These are phyloP conservation scores for Melinaea marsaeus DNA, from an alignment of 2,888 invertebrate genomes.

Conservation along the genomic window DNA sequence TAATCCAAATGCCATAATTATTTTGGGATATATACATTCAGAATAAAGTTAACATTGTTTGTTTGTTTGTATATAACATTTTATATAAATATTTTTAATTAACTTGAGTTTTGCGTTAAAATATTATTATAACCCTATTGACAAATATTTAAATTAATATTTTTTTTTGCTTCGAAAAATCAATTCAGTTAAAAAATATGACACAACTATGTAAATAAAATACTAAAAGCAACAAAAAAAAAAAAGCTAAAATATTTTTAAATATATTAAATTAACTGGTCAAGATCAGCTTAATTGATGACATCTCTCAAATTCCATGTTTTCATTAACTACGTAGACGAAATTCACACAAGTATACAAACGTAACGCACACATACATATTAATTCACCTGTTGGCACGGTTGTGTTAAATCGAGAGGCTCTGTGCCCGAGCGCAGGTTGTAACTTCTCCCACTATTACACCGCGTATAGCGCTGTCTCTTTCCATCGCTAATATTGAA, in stretches of 20 bases:
- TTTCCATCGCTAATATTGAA: slow-evolving; percentile 39
- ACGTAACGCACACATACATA: slow-evolving; percentile 56
- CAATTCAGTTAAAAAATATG: too few species aligned
- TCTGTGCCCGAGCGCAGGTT: slow-evolving; percentile 68
- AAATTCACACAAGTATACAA: slow-evolving; percentile 52
- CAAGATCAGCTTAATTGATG: slow-evolving; percentile 48
- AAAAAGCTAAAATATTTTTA: not conserved
- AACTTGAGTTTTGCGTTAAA: too few species aligned
- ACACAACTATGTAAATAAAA: too few species aligned
- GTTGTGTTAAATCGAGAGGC: slow-evolving; percentile 59
- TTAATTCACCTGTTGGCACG: slow-evolving; percentile 71
- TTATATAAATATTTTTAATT: too few species aligned
- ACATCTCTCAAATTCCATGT: slow-evolving; percentile 62
- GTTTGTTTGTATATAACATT: too few species aligned
- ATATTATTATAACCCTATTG: too few species aligned
- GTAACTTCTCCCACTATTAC: slow-evolving; percentile 61
- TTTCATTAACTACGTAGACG: slow-evolving; percentile 67
- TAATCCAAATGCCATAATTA: slow-evolving; percentile 50
- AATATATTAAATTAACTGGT: slow-evolving; percentile 41
- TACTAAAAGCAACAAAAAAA: too few species aligned
- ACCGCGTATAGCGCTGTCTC: slow-evolving; percentile 48
- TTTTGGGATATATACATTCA: slow-evolving; percentile 10
- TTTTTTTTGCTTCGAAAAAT: too few species aligned
- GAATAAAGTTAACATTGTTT: too few species aligned
- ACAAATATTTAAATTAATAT: too few species aligned